Evolutionary conservation across 2,797 vertebrate species (phyloP).

Genomic region (Streptopelia turtur): DNA sequence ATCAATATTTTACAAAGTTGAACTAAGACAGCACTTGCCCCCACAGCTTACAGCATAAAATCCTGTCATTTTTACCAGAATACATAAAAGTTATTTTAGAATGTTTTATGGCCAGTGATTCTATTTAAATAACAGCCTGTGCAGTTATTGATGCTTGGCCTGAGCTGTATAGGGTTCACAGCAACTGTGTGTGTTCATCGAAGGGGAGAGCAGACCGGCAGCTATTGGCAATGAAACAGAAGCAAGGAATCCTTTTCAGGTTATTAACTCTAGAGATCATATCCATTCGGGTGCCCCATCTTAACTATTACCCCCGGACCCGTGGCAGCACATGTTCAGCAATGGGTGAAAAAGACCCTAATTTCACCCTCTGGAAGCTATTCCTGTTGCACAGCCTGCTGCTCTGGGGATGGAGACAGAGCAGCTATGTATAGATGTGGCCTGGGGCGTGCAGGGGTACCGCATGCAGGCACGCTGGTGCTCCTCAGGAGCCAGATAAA

Average conservation of each 20-base stretch:
- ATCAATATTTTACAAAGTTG: neutral
- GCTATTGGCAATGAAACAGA: neutral
- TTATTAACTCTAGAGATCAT: neutral
- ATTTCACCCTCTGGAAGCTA: neutral
- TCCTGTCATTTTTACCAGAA: neutral
- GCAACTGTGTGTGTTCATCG: neutral
- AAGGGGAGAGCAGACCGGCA: neutral
- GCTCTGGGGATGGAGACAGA: neutral
- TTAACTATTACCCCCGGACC: neutral
- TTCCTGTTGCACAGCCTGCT: neutral
- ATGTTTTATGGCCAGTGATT: neutral
- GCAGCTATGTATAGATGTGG: neutral
- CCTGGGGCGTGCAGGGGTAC: neutral
- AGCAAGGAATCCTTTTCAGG: neutral
- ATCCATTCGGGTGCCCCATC: neutral
- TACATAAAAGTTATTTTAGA: neutral
- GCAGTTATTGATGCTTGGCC: neutral
- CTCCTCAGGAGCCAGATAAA: conserved; percentile 66
- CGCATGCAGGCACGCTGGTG: neutral
- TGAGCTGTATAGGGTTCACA: neutral
- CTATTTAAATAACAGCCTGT: neutral
- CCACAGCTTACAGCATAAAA: neutral
- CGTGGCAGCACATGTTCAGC: neutral
- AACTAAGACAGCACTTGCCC: neutral
- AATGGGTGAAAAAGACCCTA: neutral